phyloP scores from a whole-genome alignment of 2,888 invertebrate genomes.

The Epinotia nisella region DNA sequence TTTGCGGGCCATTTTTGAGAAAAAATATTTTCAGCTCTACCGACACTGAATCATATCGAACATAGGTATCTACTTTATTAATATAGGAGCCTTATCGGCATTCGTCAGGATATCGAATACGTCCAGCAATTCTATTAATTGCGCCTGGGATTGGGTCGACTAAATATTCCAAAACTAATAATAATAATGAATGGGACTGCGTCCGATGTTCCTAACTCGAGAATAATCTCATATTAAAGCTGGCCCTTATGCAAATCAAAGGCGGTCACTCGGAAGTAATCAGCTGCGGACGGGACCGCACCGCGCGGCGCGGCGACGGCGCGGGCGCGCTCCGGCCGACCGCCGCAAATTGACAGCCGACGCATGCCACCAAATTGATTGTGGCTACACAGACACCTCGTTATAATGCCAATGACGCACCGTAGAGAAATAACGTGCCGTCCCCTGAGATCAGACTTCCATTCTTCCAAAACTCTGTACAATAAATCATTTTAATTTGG shows the following conservation, averaged over 20 bases:
- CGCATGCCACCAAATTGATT: constrained; percentile 73
- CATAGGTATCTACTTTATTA: not conserved
- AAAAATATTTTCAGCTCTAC: not conserved
- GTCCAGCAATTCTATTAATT: constrained; percentile 68
- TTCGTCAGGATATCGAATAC: constrained; percentile 60
- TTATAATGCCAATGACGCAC: constrained; percentile 64
- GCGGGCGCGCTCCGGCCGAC: constrained; percentile 40
- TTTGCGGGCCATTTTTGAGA: no score
- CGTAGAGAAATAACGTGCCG: constrained; percentile 49
- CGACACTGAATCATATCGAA: not conserved
- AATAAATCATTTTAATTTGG: constrained; percentile 43
- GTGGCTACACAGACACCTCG: constrained; percentile 68
- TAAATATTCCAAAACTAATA: constrained; percentile 81
- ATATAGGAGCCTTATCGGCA: constrained; percentile 53
- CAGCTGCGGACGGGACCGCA: constrained; percentile 58
- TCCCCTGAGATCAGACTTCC: constrained; percentile 39
- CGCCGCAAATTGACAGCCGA: constrained; percentile 75
- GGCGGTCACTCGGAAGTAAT: constrained; percentile 83
- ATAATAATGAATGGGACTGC: constrained; percentile 76
- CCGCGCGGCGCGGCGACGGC: constrained; percentile 48
- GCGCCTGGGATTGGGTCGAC: constrained; percentile 64
- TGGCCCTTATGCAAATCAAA: constrained; percentile 81
- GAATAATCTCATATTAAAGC: constrained; percentile 81
- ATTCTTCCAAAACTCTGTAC: constrained; percentile 34
- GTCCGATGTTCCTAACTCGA: constrained; percentile 70